Base-by-base conservation (phyloP, 2,113 vertebrate genomes). In the Hymenochirus boettgeri region DNA sequence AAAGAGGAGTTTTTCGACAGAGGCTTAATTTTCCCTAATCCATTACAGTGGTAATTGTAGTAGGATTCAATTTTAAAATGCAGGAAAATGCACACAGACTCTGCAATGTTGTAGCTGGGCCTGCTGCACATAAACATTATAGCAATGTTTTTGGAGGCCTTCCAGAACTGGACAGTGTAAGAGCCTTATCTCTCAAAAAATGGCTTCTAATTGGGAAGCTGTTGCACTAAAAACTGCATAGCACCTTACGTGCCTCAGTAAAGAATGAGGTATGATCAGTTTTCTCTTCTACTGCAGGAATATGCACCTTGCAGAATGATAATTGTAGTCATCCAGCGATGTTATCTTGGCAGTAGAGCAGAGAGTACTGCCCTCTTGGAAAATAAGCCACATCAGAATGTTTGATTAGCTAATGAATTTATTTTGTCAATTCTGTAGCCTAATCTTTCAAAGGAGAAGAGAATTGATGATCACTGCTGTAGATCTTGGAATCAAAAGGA, bases 231-330 rank as follows among this genome's bases (percentile, higher is more conserved):
- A 77, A 84, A 77, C 77, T 75, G 80, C 84, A 29, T 76, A 69
- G 86, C 77, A 56, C 88, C 87, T 76, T 59, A 75, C 0, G 77
- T 82, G 86, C 84, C 87, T 87, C 85, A 0, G 1, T 62, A 62
- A 21, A 2, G 51, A 83, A 79, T 74, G 52, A 62, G 75, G 83
- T 75, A 76, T 74, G 24, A 47, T 54, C 10, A 62, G 39, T 18
- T 12, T 50, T 0, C 19, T 15, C 62, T 13, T 61, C 62, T 69
- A 70, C 7, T 63, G 58, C 25, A 37, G 71, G 67, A 54, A 54
- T 52, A 71, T 75, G 80, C 82, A 79, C 80, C 83, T 81, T 77
- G 74, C 80, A 71, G 52, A 79, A 79, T 79, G 75, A 82, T 75
- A 73, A 21, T 62, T 75, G 76, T 75, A 75, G 75, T 61, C 25